Evolutionary conservation across 1,140 invertebrate genomes (phyloP), one percentile per base, ranked within the genome.

Genomic region (Telenomus remus): DNA sequence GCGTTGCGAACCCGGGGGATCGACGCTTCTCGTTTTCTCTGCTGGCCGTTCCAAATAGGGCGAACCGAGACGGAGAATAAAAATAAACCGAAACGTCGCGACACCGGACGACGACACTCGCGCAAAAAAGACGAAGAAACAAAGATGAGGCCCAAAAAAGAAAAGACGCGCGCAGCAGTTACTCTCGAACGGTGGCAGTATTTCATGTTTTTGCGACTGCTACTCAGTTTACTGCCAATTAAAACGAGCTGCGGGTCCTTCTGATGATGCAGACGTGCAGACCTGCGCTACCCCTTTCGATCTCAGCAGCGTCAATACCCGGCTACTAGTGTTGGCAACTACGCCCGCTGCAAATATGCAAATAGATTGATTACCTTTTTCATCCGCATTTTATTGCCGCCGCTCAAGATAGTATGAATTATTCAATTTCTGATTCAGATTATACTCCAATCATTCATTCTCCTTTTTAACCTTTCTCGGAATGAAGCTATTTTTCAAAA

Each of bases 141-240:
- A 71, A 70, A 65, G 61, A 65, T 66, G 55, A 61, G 51, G 74
- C 61, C 66, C 61, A 63, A 71, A 66, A 71, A 71, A 76, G 66
- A 65, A n/a, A 69, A 14, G 56, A 69, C 65, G 72, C 53, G 50
- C 71, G 53, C 11, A 64, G 66, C 60, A 79, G 68, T 76, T 71
- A 76, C 73, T 76, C 72, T 66, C 65, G 53, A 70, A 65, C 69
- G 69, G 69, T 70, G 68, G 79, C 79, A 80, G 77, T 79, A 79
- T 79, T 80, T 79, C 79, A 77, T 80, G 79, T 80, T 80, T 80
- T 80, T 80, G 77, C 77, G 66, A 79, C 79, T 70, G 54, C 77
- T 43, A 55, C 70, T 72, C 56, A 80, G 73, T 80, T 80, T 80
- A 80, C 79, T 79, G 79, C 79, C 79, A 80, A 80, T 80, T 80